A percentile compares a stretch with the other conserved stretches of the same genome.
These are phyloP conservation scores for Hypocryptadius cinnamomeus DNA, from an alignment of 2,113 vertebrate species.

Conservation along the genomic window DNA sequence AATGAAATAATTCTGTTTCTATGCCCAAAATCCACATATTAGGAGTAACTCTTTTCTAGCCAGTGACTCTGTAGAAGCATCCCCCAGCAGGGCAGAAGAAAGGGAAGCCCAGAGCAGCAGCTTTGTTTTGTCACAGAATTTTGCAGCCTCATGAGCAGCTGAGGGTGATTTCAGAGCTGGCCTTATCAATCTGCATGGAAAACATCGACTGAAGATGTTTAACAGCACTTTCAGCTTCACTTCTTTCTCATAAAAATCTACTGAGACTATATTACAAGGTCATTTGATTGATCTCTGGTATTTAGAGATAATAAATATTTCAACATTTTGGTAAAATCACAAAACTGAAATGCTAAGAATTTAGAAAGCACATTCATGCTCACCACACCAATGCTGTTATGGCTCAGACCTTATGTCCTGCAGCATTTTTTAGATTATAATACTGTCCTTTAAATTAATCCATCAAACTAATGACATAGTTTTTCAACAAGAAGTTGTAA, in stretches of 20 bases:
- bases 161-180: not conserved
- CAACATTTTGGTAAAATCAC: not conserved
- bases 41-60: not conserved
- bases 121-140: not conserved
- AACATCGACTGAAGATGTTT: not conserved
- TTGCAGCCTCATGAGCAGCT: not conserved
- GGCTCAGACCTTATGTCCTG: not conserved
- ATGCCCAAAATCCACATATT: not conserved
- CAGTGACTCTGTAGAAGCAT: not conserved
- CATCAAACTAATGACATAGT: not conserved
- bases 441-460: not conserved
- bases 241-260: not conserved
- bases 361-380: not conserved
- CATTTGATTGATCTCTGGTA: not conserved
- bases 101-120: not conserved
- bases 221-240: not conserved
- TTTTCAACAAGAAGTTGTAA: not conserved
- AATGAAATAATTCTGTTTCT: not conserved
- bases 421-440: not conserved
- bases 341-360: not conserved
- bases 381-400: not conserved
- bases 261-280: not conserved
- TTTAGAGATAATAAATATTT: not conserved
- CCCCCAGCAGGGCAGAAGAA: not conserved
- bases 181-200: not conserved